A percentile compares a stretch with the other conserved stretches of the same genome.
Evolutionary conservation across 1,140 invertebrate species (phyloP).

Genomic region (Drosophila biarmipes): DNA sequence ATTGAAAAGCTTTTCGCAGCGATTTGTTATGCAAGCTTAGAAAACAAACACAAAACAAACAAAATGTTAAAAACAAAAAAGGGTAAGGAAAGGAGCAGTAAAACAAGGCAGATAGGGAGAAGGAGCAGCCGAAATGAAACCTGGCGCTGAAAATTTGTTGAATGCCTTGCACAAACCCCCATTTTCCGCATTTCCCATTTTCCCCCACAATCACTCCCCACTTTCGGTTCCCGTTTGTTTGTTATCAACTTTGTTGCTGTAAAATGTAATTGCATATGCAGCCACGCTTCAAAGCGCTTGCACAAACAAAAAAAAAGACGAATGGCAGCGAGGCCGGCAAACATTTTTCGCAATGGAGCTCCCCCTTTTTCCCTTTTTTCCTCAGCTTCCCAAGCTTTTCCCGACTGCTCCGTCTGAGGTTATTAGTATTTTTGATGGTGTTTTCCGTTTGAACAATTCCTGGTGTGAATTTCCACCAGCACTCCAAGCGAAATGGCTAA

Average conservation of each 20-base stretch:
- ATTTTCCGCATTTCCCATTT: slow-evolving; percentile 6
- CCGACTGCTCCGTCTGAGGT: slow-evolving; percentile 29
- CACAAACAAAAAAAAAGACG: slow-evolving; percentile 41
- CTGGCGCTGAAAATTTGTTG: slow-evolving; percentile 76
- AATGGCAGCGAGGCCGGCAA: slow-evolving; percentile 41
- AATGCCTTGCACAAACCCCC: slow-evolving; percentile 57
- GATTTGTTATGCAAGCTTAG: slow-evolving; percentile 82
- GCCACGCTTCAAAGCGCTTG: slow-evolving; percentile 75
- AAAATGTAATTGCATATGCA: slow-evolving; percentile 81
- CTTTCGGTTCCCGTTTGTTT: slow-evolving; percentile 54
- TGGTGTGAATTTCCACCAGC: slow-evolving; percentile 26
- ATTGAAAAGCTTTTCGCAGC: slow-evolving; percentile 80
- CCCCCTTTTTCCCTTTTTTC: slow-evolving; percentile 10
- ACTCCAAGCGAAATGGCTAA: slow-evolving; percentile 29
- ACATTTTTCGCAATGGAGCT: slow-evolving; percentile 50
- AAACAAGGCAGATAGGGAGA: slow-evolving; percentile 12
- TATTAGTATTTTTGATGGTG: slow-evolving; percentile 64
- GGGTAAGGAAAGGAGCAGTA: slow-evolving; percentile 21
- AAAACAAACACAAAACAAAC: slow-evolving; percentile 66
- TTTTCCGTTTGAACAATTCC: slow-evolving; percentile 55
- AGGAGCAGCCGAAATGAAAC: slow-evolving; percentile 62
- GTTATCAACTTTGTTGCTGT: slow-evolving; percentile 80
- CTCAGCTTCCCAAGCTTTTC: slow-evolving; percentile 18
- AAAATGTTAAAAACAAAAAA: slow-evolving; percentile 50
- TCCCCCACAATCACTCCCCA: slow-evolving; percentile 9